These are phyloP conservation scores for Caranx melampygus DNA, from an alignment of 2,113 vertebrate genomes.

Conservation along the genomic window DNA sequence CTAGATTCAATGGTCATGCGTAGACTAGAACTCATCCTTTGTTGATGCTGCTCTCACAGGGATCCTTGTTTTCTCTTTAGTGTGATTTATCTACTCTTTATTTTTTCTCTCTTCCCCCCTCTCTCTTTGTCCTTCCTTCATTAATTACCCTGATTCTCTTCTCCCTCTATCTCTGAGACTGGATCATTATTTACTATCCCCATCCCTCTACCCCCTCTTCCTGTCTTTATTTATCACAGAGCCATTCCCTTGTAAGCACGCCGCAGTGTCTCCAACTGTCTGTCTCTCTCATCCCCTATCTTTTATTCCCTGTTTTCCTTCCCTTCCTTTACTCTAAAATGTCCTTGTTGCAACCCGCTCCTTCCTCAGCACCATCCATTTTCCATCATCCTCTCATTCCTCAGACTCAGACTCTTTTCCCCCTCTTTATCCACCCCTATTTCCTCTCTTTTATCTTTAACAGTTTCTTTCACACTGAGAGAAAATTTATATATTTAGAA, in stretches of 20 bases:
- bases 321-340: not conserved
- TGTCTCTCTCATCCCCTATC: not conserved
- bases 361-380: not conserved
- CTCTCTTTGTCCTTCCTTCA: constrained; percentile 20
- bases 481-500: not conserved
- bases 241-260: not conserved
- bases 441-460: not conserved
- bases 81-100: constrained; percentile 60
- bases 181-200: constrained; percentile 65
- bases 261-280: constrained; percentile 11
- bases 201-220: constrained; percentile 2
- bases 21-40: constrained; percentile 14
- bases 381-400: not conserved
- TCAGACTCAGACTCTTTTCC: not conserved
- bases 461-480: not conserved
- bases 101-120: constrained; percentile 3
- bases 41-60: constrained; percentile 6
- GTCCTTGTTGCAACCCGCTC: not conserved
- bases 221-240: constrained; percentile 53
- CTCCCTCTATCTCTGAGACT: constrained; percentile 46
- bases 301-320: not conserved
- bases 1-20: not conserved
- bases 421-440: not conserved
- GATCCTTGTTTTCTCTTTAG: constrained; percentile 37
- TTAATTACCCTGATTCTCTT: constrained; percentile 68